Evolutionary conservation across 2,797 vertebrate species (phyloP).

Genomic region (Clamator glandarius): DNA sequence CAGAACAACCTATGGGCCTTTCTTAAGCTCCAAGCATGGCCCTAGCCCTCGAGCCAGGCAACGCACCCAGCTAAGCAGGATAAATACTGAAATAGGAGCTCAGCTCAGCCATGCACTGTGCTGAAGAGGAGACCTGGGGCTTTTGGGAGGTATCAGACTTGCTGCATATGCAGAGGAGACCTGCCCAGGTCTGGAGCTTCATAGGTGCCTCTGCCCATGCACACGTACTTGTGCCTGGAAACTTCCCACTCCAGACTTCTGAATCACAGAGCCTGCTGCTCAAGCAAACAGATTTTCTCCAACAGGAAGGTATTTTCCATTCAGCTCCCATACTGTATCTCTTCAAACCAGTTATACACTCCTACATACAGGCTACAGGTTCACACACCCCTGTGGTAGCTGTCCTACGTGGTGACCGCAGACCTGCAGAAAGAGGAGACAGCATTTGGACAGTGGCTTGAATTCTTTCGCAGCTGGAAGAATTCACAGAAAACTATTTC

Average conservation of each 20-base stretch:
- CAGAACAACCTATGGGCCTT: fast-evolving
- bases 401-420: not conserved
- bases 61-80: not conserved
- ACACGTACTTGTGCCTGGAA: not conserved
- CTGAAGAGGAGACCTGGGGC: not conserved
- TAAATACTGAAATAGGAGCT: not conserved
- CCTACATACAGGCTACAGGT: not conserved
- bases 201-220: no score
- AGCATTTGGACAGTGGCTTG: not conserved
- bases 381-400: not conserved
- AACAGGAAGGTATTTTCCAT: not conserved
- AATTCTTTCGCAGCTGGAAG: slow-evolving; percentile 39
- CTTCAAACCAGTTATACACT: not conserved
- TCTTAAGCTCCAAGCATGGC: not conserved
- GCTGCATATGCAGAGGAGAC: not conserved
- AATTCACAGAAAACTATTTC: slow-evolving; percentile 43
- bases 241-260: not conserved
- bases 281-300: not conserved
- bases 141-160: not conserved
- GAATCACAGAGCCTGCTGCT: not conserved
- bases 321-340: not conserved
- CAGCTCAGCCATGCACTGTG: not conserved
- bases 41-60: not conserved
- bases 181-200: not conserved
- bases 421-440: not conserved